Percentiles rank a stretch among this genome's conserved stretches.
phyloP scores from a whole-genome alignment of 1,140 invertebrate genomes.

The Paraescarpia echinospica region DNA sequence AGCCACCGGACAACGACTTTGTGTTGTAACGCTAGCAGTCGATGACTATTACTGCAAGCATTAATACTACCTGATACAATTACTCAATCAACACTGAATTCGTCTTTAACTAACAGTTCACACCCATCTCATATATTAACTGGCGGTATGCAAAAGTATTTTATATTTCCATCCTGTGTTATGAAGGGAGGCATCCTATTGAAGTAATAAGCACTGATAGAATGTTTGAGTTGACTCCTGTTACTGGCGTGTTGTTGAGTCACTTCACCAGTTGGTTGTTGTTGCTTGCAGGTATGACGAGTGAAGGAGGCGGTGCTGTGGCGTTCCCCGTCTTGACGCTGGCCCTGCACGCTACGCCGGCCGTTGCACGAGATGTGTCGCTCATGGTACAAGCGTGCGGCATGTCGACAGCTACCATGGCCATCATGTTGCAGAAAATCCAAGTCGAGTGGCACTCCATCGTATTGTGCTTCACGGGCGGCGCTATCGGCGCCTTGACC shows the following conservation, averaged over 20 bases:
- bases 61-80: too few species aligned
- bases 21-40: too few species aligned
- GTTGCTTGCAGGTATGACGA: constrained; percentile 38
- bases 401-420: constrained; percentile 40
- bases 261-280: not conserved
- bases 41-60: too few species aligned
- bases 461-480: constrained; percentile 41
- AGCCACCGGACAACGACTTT: too few species aligned
- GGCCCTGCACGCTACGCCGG: constrained; percentile 38
- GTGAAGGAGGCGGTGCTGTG: constrained; percentile 45
- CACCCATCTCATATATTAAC: too few species aligned
- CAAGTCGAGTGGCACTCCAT: constrained; percentile 41
- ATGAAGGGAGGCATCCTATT: too few species aligned
- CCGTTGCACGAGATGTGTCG: constrained; percentile 42
- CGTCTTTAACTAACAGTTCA: too few species aligned
- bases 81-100: too few species aligned
- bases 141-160: too few species aligned
- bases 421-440: constrained; percentile 45
- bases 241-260: not conserved
- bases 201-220: not conserved
- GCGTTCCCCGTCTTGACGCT: constrained; percentile 51
- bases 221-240: not conserved
- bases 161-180: too few species aligned
- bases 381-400: constrained; percentile 47
- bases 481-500: constrained; percentile 38